Percentiles rank a stretch among this genome's conserved stretches.
Evolutionary conservation across 2,797 vertebrate species (phyloP).

Genomic region (Coendou prehensilis): DNA sequence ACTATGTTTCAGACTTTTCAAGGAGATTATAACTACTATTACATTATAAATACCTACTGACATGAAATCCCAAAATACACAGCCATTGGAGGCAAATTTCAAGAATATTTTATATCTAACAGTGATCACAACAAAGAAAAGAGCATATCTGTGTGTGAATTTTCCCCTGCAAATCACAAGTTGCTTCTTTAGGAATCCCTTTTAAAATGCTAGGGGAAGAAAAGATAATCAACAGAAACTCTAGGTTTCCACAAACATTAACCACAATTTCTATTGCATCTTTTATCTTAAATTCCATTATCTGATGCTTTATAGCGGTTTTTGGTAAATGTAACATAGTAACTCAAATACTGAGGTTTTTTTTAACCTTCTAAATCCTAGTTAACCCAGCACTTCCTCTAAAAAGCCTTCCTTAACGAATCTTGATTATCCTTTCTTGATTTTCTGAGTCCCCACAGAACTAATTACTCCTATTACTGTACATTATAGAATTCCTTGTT

Average conservation of each 20-base stretch:
- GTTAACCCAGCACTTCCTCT: not conserved
- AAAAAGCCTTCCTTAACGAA: slow-evolving; percentile 14
- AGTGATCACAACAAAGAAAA: not conserved
- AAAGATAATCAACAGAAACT: not conserved
- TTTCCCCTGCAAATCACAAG: not conserved
- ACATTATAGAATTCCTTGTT: not conserved
- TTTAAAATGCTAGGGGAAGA: not conserved
- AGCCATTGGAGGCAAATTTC: not conserved
- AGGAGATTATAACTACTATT: not conserved
- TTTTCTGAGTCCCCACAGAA: not conserved
- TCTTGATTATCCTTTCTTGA: not conserved
- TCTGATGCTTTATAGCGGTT: not conserved
- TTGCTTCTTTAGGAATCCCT: not conserved
- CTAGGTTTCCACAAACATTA: not conserved
- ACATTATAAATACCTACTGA: not conserved
- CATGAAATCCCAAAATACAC: slow-evolving; percentile 24
- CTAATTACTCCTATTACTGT: not conserved
- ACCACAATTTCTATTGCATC: not conserved
- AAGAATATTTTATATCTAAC: slow-evolving; percentile 1
- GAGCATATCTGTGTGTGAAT: not conserved
- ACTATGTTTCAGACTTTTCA: not conserved
- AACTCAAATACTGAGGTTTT: not conserved
- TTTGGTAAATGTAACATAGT: not conserved
- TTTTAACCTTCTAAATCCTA: not conserved
- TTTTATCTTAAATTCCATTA: not conserved